These are phyloP conservation scores for Xestia xanthographa DNA, from an alignment of 2,888 invertebrate species.

Conservation along the genomic window DNA sequence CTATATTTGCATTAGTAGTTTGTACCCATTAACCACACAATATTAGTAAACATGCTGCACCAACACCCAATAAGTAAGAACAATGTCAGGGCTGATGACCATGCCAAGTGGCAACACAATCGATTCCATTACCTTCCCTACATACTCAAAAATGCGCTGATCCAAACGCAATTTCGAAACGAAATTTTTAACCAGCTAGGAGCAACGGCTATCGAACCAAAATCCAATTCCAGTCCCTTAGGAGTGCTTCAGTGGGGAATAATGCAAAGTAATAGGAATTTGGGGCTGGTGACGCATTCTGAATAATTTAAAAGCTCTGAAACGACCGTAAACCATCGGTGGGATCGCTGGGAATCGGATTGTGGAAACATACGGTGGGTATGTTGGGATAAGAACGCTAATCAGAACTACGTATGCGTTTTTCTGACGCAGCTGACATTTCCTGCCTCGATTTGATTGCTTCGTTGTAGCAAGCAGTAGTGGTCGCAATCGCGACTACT, in stretches of 20 bases:
- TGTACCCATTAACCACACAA: background rate
- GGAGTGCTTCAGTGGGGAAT: conserved; percentile 52
- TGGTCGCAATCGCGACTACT: too few species aligned
- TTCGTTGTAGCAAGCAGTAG: too few species aligned
- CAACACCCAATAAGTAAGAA: background rate
- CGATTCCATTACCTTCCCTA: background rate
- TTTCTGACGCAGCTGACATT: background rate
- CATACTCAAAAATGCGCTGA: conserved; percentile 18
- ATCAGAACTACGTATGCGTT: background rate
- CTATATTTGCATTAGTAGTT: too few species aligned
- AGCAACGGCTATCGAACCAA: conserved; percentile 32
- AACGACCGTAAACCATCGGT: conserved; percentile 49
- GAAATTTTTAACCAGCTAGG: conserved; percentile 17
- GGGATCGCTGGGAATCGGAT: conserved; percentile 17
- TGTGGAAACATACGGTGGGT: conserved; percentile 29
- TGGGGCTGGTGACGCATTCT: conserved; percentile 60
- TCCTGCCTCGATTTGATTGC: too few species aligned
- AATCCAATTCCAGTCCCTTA: conserved; percentile 60
- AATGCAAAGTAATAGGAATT: conserved; percentile 61
- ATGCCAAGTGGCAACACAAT: background rate
- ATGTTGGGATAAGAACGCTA: background rate
- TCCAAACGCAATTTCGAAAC: conserved; percentile 20
- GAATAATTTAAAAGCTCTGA: conserved; percentile 61
- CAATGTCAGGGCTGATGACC: too few species aligned
- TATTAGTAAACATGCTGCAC: background rate